A percentile compares a stretch with the other conserved stretches of the same genome.
phyloP scores from a whole-genome alignment of 1,140 invertebrate genomes.

The Cheumatopsyche charites region DNA sequence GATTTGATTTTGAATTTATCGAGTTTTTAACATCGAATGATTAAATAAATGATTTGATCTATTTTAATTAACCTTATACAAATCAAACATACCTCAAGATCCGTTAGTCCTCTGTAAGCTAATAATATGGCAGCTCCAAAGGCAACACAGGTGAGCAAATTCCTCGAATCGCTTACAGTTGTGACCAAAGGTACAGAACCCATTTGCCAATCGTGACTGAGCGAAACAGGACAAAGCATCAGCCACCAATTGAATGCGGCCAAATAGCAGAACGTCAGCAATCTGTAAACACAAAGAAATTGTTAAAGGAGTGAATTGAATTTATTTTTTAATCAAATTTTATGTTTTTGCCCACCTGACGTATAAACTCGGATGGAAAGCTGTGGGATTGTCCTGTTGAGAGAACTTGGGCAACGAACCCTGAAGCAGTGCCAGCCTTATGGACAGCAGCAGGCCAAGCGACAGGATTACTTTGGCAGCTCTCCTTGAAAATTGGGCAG shows the following conservation, averaged over 20 bases:
- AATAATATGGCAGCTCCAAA: conserved; percentile 66
- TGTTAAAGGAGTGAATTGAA: too few species aligned
- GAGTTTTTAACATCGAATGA: not conserved
- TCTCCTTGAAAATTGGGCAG: conserved; percentile 63
- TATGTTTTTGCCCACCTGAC: conserved; percentile 67
- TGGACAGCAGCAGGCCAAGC: conserved; percentile 68
- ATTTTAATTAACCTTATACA: too few species aligned
- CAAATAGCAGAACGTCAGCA: conserved; percentile 80
- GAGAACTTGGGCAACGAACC: conserved; percentile 81
- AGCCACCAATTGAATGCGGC: conserved; percentile 83
- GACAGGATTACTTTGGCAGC: conserved; percentile 65
- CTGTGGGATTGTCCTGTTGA: conserved; percentile 84
- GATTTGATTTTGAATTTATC: not conserved
- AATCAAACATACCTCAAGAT: conserved; percentile 79
- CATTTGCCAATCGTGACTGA: conserved; percentile 90
- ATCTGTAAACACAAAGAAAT: conserved; percentile 51
- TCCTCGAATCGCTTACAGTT: conserved; percentile 70
- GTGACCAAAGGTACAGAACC: conserved; percentile 80
- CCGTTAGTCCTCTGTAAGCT: conserved; percentile 65
- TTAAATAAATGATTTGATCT: not conserved
- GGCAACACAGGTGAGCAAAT: conserved; percentile 73
- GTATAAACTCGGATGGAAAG: conserved; percentile 74
- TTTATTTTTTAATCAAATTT: too few species aligned
- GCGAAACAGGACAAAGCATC: conserved; percentile 74
- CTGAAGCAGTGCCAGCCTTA: conserved; percentile 74